Conservation (phyloP, 2,113 vertebrate genomes). For the Tinamus guttatus region DNA sequence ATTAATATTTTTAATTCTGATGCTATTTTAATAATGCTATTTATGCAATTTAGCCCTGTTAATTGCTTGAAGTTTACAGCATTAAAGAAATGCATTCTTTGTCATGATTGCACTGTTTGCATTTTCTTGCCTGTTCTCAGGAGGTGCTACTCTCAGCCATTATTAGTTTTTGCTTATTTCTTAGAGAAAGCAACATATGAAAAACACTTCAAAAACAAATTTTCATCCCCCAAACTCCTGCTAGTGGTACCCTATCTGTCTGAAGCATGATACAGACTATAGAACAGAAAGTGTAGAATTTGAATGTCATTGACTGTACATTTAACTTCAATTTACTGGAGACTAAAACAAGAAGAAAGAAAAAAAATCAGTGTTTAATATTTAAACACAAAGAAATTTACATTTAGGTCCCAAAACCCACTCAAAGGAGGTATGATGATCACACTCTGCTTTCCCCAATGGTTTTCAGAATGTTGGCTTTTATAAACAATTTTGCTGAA, state of each 20-base stretch:
- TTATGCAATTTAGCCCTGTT: background rate
- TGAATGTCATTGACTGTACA: background rate
- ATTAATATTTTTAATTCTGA: background rate
- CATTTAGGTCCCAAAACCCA: background rate
- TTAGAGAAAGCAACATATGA: background rate
- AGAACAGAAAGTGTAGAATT: background rate
- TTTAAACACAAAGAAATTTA: background rate
- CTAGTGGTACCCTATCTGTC: background rate
- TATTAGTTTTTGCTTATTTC: background rate
- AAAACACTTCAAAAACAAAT: background rate
- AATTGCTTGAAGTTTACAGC: background rate
- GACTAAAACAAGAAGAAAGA: background rate
- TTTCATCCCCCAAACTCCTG: background rate
- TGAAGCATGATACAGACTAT: background rate
- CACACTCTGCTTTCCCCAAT: background rate
- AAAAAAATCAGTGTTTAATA: background rate
- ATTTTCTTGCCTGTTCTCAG: background rate
- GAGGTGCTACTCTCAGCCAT: background rate
- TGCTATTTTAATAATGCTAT: background rate
- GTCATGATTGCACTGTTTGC: background rate
- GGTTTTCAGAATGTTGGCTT: background rate
- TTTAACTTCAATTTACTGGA: background rate
- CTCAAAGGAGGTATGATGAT: background rate
- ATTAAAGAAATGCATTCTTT: background rate
- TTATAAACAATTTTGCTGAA: background rate